Base-by-base conservation (phyloP, 1,140 invertebrate species). In the Homarus americanus region DNA sequence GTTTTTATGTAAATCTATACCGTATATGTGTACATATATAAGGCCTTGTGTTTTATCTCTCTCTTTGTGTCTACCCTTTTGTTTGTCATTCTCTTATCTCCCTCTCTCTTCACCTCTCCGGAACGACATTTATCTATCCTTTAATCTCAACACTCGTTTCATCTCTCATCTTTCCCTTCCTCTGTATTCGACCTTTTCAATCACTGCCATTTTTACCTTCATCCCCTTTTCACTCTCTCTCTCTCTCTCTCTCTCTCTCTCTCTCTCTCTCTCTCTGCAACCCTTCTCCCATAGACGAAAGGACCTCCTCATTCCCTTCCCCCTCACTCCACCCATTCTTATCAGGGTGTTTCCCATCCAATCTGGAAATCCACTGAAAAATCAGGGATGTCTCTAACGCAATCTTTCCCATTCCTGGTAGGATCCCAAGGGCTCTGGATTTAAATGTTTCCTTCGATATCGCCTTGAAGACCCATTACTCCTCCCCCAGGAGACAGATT, bases 371-470 rank as follows among this genome's bases (percentile, higher is more conserved):
- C 49, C 79, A 40, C 63, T 66, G 58, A 83, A 69, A 69, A 66
- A 84, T 84, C 63, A 66, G 38, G 82, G 40, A 66, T 84, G 82
- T 84, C 82, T 84, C 82, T 72, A 84, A 84, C 72, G 63, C 63
- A 84, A 84, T 84, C 82, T 84, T 84, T 73, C 40, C 38, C 58
- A 72, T 84, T 44, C 58, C n/a, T 72, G n/a, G 15, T 20, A 36
- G 63, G 36, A 72, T 72, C 66, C n/a, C 17, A 34, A 5, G 40
- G 82, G 82, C 58, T 84, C 82, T 72, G 63, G 58, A 84, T 84
- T 84, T 84, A 84, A 72, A 84, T 84, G 63, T 72, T 72, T 72
- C 63, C 82, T 84, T 84, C 49, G 82, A 84, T 84, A 84, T 72
- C 82, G 36, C 63, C 82, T 38, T 24, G 82, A 84, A 72, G 82